phyloP scores from a whole-genome alignment of 2,113 vertebrate species.

The Terrapene triunguis region DNA sequence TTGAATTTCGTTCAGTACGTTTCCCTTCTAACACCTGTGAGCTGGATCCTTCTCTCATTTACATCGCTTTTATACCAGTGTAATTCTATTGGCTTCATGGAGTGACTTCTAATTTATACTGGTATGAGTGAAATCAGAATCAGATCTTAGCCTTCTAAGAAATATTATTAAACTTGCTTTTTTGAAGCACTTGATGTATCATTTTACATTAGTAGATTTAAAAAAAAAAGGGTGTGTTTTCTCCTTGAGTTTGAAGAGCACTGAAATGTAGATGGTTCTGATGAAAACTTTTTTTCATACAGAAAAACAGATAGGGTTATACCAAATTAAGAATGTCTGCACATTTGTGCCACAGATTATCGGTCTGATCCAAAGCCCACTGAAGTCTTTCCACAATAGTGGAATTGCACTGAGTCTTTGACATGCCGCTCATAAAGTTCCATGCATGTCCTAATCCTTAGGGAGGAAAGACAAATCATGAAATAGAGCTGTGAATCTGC shows the following conservation, averaged over 20 bases:
- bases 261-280: neutral
- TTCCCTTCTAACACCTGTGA: slow-evolving; percentile 26
- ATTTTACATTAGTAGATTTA: slow-evolving; percentile 66
- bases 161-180: slow-evolving; percentile 54
- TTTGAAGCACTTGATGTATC: slow-evolving; percentile 66
- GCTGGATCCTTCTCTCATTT: slow-evolving; percentile 40
- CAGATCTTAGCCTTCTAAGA: slow-evolving; percentile 28
- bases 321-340: slow-evolving; percentile 3
- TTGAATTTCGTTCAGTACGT: neutral
- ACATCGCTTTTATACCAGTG: neutral
- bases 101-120: neutral
- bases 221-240: slow-evolving; percentile 44
- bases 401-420: neutral
- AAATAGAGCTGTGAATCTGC: neutral
- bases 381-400: neutral
- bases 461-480: neutral
- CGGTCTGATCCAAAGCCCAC: neutral
- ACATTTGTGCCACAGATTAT: neutral
- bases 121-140: neutral
- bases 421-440: neutral
- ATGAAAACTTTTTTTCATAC: slow-evolving; percentile 47
- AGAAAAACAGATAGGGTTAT: neutral
- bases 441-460: neutral
- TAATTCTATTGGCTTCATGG: neutral
- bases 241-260: neutral